These are phyloP conservation scores for Indicator maculatus DNA, from an alignment of 2,113 vertebrate genomes.

Conservation along the genomic window DNA sequence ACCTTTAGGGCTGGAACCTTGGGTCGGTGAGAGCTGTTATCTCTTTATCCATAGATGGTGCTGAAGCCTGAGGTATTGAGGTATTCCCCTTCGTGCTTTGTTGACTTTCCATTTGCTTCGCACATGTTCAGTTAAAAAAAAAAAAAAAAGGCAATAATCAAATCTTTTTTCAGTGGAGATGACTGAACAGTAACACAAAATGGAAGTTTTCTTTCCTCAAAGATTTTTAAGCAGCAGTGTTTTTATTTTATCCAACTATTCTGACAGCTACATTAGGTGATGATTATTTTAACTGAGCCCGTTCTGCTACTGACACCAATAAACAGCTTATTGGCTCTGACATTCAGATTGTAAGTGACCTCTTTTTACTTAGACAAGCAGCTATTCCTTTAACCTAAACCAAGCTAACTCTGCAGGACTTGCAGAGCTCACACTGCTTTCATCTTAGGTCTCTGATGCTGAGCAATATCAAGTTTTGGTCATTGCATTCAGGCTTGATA, in stretches of 20 bases:
- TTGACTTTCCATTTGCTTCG: neutral
- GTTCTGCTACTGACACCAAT: too few species aligned
- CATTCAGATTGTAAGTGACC: neutral
- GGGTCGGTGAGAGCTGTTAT: fast-evolving
- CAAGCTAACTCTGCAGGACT: neutral
- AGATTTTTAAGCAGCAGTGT: too few species aligned
- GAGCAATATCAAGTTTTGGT: neutral
- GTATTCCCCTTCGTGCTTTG: too few species aligned
- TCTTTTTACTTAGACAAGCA: neutral
- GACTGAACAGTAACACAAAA: neutral
- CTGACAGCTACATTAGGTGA: too few species aligned
- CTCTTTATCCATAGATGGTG: neutral
- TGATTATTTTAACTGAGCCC: too few species aligned
- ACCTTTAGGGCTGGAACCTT: neutral
- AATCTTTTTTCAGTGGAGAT: neutral
- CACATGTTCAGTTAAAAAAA: neutral
- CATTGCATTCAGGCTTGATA: neutral
- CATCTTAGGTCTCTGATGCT: neutral
- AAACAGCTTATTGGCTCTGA: neutral
- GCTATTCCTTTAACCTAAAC: neutral
- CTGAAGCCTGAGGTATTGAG: neutral
- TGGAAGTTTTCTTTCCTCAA: too few species aligned
- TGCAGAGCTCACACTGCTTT: neutral
- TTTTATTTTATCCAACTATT: too few species aligned
- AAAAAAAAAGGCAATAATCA: neutral